Conservation (phyloP, 1,140 invertebrate genomes). For the Phenacoccus solenopsis region DNA sequence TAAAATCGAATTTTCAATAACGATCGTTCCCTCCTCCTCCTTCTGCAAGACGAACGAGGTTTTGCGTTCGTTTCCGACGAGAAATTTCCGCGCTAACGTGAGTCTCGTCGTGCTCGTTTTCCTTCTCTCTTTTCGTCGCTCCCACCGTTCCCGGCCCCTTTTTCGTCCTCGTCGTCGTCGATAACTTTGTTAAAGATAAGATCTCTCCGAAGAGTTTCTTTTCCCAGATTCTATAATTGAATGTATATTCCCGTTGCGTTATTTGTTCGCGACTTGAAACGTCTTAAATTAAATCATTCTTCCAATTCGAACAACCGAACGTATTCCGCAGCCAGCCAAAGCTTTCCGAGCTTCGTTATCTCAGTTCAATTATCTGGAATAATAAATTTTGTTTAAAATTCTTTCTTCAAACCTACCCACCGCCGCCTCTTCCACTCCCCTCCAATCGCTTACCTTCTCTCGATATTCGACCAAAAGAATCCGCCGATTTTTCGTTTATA, state of each 20-base stretch:
- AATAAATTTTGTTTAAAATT: constrained; percentile 15
- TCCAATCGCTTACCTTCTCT: too few species aligned
- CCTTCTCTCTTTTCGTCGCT: neutral
- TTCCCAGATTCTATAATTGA: constrained; percentile 16
- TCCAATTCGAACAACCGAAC: neutral
- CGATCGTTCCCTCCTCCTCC: neutral
- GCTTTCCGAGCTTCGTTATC: constrained; percentile 12
- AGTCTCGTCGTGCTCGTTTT: neutral
- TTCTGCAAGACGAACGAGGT: neutral
- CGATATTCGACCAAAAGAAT: too few species aligned
- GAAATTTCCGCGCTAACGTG: neutral
- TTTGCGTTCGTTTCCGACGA: neutral
- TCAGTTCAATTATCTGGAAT: constrained; percentile 18
- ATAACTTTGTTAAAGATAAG: constrained; percentile 11
- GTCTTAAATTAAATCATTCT: constrained; percentile 15
- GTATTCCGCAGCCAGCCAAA: neutral
- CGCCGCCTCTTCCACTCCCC: too few species aligned
- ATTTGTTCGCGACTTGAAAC: constrained; percentile 10
- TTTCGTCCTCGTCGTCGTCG: neutral
- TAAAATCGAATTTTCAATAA: constrained; percentile 17
- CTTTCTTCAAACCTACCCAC: too few species aligned
- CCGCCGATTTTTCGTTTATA: too few species aligned
- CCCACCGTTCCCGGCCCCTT: too few species aligned
- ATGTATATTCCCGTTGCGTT: constrained; percentile 13
- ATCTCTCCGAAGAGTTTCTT: constrained; percentile 10